Evolutionary conservation across 2,797 vertebrate genomes (phyloP), one percentile per base, ranked within the genome.

Genomic region (Halcyon leucocephala): DNA sequence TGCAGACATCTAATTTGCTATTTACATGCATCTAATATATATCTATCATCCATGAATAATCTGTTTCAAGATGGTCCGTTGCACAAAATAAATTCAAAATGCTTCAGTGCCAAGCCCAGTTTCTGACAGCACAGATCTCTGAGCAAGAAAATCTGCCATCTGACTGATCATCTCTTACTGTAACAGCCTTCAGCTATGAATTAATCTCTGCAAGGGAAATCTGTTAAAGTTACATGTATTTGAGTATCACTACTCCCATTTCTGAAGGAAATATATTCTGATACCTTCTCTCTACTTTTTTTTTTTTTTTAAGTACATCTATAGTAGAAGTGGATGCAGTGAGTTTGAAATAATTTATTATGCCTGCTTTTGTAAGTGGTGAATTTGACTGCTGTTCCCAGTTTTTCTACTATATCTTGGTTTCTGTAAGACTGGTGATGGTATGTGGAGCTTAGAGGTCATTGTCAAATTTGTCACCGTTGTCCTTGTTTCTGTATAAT

Each of bases 61-160:
- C 72, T 94, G 14, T 92, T 90, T 90, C 82, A 90, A 86, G 51
- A 24, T 82, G 77, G 86, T 91, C 35, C 51, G 79, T 96, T 73
- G 52, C 55, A 65, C 55, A 82, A 83, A 82, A 80, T 86, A 95
- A 86, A 89, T 94, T 94, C 60, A 66, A 81, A 89, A 49, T 71
- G 52, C 57, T 95, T 91, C 89, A 85, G 7, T 60, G 44, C 41
- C 74, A 92, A 55, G 82, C 67, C 55, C 54, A 35, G 55, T 82
- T 92, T 60, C 62, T 79, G 46, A 72, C 6, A 28, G 70, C 77
- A 51, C 25, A 44, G 57, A 39, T 92, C 77, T 95, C 61, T 80
- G 46, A 83, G 76, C 69, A 86, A 80, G 67, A 81, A 86, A 90
- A 78, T 87, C 61, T 88, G n/a, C n/a, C 46, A 24, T 88, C 58